These are phyloP conservation scores for Halcyon chelicuti DNA, from an alignment of 2,797 vertebrate genomes.

Conservation along the genomic window DNA sequence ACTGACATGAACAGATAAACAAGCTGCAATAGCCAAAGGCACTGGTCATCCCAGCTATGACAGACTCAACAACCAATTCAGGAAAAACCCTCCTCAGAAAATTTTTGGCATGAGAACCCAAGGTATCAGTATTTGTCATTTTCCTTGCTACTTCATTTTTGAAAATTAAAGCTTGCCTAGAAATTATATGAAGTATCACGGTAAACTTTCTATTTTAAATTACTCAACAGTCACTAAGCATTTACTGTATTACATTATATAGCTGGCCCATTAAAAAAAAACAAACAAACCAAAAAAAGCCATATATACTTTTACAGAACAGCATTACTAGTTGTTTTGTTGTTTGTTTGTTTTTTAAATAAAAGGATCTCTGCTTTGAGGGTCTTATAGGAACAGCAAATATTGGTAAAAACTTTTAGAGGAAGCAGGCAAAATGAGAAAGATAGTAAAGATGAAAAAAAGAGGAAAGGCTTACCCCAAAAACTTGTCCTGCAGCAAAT, in stretches of 20 bases:
- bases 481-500: background rate
- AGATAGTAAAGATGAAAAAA: background rate
- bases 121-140: background rate
- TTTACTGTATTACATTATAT: background rate
- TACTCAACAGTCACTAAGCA: background rate
- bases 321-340: background rate
- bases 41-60: background rate
- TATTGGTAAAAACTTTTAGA: background rate
- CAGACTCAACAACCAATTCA: accelerated
- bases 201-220: background rate
- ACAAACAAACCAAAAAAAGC: background rate
- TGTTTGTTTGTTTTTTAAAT: background rate
- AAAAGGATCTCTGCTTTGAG: background rate
- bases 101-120: background rate
- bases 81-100: background rate
- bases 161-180: background rate
- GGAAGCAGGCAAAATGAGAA: background rate
- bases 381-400: background rate
- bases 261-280: background rate
- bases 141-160: background rate
- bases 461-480: constrained; percentile 23
- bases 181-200: background rate
- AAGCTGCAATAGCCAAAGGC: background rate
- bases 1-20: background rate
- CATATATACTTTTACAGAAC: background rate